Evolutionary conservation across 2,888 invertebrate genomes (phyloP).

Genomic region (Baronia brevicornis): DNA sequence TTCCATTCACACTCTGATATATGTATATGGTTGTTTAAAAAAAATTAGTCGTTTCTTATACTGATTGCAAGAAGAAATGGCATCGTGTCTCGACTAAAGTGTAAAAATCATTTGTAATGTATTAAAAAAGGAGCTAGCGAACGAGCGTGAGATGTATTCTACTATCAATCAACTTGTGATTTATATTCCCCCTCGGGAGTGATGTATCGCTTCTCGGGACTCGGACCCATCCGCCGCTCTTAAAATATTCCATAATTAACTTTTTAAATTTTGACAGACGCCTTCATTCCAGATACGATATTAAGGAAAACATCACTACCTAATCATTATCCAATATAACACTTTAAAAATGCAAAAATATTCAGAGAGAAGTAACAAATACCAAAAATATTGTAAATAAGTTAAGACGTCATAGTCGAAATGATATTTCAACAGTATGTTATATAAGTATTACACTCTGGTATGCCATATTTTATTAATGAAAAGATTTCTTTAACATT

Average conservation of each 20-base stretch:
- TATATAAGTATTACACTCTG: constrained; percentile 30
- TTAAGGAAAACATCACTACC: constrained; percentile 20
- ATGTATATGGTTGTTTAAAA: too few relatives aligned
- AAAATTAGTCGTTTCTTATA: too few relatives aligned
- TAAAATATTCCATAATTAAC: constrained; percentile 72
- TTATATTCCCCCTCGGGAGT: constrained; percentile 67
- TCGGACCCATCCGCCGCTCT: constrained; percentile 43
- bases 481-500: too few relatives aligned
- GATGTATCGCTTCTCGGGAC: constrained; percentile 60
- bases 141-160: constrained; percentile 66
- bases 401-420: too few relatives aligned
- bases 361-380: not conserved
- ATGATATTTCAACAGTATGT: too few relatives aligned
- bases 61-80: too few relatives aligned
- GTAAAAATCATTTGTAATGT: constrained; percentile 71
- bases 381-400: too few relatives aligned
- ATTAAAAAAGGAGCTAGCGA: constrained; percentile 70
- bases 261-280: constrained; percentile 70
- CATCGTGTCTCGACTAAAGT: too few relatives aligned
- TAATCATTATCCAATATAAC: too few relatives aligned
- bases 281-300: constrained; percentile 44
- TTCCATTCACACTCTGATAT: too few relatives aligned
- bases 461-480: constrained; percentile 28
- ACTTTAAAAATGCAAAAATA: too few relatives aligned
- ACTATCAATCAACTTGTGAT: constrained; percentile 72